Conservation (phyloP, 2,888 invertebrate genomes). For the Andrena praecox region DNA sequence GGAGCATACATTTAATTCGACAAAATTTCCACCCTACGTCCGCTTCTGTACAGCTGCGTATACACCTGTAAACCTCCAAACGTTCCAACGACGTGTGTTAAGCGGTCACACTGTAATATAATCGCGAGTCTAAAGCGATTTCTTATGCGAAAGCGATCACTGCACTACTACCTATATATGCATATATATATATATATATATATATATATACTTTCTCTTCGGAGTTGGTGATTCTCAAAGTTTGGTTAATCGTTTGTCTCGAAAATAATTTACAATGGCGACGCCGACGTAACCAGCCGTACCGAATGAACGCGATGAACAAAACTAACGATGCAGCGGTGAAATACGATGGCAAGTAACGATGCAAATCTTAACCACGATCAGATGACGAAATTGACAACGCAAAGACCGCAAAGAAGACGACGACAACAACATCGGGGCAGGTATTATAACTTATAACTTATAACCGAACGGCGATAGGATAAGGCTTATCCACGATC, state of each 20-base stretch:
- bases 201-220: too few relatives aligned
- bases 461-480: neutral
- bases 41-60: too few relatives aligned
- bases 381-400: neutral
- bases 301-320: too few relatives aligned
- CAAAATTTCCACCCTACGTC: neutral
- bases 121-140: neutral
- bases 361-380: neutral
- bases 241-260: neutral
- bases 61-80: neutral
- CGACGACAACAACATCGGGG: neutral
- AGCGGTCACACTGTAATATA: neutral
- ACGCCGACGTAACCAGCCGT: constrained; percentile 17
- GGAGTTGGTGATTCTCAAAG: neutral
- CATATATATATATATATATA: neutral
- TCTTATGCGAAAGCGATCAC: neutral
- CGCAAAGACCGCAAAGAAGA: neutral
- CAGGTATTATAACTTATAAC: neutral
- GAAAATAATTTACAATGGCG: constrained; percentile 31
- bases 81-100: neutral
- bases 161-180: neutral
- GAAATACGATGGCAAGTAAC: neutral
- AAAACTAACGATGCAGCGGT: neutral
- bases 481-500: too few relatives aligned
- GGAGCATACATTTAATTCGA: constrained; percentile 24